Evolutionary conservation across 2,888 invertebrate genomes (phyloP), one percentile per base, ranked within the genome.

Genomic region (Drosophila monieri): DNA sequence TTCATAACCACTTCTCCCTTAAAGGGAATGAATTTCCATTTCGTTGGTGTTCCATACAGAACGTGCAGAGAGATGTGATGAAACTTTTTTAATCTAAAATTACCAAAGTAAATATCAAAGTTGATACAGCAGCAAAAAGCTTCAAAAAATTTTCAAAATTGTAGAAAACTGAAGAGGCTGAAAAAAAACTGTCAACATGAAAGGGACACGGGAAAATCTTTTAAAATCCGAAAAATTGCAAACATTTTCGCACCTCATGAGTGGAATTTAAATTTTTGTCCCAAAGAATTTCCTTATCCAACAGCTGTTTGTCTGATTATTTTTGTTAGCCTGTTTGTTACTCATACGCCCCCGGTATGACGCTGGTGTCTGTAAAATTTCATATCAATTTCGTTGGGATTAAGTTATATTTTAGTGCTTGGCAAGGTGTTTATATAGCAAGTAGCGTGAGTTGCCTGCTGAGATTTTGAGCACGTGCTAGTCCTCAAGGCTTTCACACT

Each of bases 101-200:
- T 81, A 81, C 86, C 86, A 80, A 80, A 84, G 80, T 73, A 75
- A 80, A 86, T 77, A 80, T 80, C 86, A 86, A 80, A 86, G 86
- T 77, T 75, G 56, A 53, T 49, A 47, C 47, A 30, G 54, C 43
- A 52, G 47, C 54, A 54, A 52, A 62, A 54, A 39, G 62, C 43
- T 72, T 54, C 59, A 61, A 72, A 66, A 85, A 80, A 80, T 80
- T 80, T 83, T 84, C 53, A 64, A 76, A 73, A 64, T 46, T 41
- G 37, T 15, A 37, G 41, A 27, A 39, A 43, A 35, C 15, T 32
- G 52, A 57, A 72, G 62, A 48, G 43, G 25, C 23, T n/a, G n/a
- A 55, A 61, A 44, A 27, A 54, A 59, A 72, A 57, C 30, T 52
- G 67, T 67, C 75, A 76, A 57, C 74, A 76, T 61, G 54, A 62